Conservation (phyloP, 1,140 invertebrate species). For the Drosophila guanche region DNA sequence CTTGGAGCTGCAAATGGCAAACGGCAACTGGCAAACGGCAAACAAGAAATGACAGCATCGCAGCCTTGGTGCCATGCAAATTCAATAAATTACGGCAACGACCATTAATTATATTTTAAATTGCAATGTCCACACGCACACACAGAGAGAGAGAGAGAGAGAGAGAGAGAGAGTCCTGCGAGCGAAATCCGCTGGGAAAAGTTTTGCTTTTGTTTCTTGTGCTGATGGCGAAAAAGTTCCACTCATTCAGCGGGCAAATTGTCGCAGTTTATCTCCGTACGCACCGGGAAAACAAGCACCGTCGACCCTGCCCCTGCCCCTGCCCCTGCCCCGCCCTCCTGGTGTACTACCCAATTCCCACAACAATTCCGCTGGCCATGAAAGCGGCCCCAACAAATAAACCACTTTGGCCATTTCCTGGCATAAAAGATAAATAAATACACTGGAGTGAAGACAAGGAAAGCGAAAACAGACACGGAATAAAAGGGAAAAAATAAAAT, state of each 20-base stretch:
- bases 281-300: slow-evolving; percentile 40
- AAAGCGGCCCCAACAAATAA: slow-evolving; percentile 54
- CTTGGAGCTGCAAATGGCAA: slow-evolving; percentile 5
- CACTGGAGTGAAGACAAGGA: slow-evolving; percentile 18
- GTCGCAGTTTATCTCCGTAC: slow-evolving; percentile 79
- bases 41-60: slow-evolving; percentile 58
- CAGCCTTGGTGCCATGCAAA: slow-evolving; percentile 60
- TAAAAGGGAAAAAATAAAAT: slow-evolving; percentile 26
- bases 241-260: slow-evolving; percentile 75
- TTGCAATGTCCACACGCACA: slow-evolving; percentile 68
- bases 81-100: slow-evolving; percentile 79
- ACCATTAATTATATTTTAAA: slow-evolving; percentile 83
- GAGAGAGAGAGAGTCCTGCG: not conserved
- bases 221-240: slow-evolving; percentile 61
- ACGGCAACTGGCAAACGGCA: slow-evolving; percentile 43
- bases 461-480: slow-evolving; percentile 3
- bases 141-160: slow-evolving; percentile 11
- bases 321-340: slow-evolving; percentile 1
- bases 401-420: slow-evolving; percentile 60
- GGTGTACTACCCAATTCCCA: slow-evolving; percentile 35
- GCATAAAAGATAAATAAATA: slow-evolving; percentile 47
- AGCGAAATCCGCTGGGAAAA: slow-evolving; percentile 16
- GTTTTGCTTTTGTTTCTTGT: slow-evolving; percentile 38
- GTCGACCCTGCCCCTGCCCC: slow-evolving; percentile 10
- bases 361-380: slow-evolving; percentile 9